Evolutionary conservation across 2,797 vertebrate species (phyloP).

Genomic region (Kryptopterus vitreolus): DNA sequence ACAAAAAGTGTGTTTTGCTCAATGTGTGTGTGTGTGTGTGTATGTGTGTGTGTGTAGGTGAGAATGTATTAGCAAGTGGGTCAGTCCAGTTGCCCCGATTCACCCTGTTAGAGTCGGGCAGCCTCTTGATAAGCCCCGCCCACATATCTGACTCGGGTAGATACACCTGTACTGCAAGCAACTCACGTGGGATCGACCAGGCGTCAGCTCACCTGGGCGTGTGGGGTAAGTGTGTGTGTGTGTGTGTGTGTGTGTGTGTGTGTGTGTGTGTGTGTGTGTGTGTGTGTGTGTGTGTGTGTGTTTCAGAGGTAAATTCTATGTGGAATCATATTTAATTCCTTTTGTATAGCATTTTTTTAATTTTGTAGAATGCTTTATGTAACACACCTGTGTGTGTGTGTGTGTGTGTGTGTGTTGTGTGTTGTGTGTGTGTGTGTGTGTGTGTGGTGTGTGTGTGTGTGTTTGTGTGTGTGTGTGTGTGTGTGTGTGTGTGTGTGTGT

Average conservation of each 20-base stretch:
- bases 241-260: conserved; percentile 26
- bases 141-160: conserved; percentile 88
- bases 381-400: too few species aligned
- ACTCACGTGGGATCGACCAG: conserved; percentile 92
- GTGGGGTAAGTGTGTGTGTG: conserved; percentile 81
- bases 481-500: too few species aligned
- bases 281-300: conserved; percentile 60
- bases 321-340: too few species aligned
- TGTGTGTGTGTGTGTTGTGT: too few species aligned
- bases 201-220: conserved; percentile 89
- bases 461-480: too few species aligned
- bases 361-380: too few species aligned
- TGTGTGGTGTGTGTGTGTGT: too few species aligned
- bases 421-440: too few species aligned
- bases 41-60: conserved; percentile 71
- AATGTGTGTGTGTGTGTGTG: conserved; percentile 21
- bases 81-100: conserved; percentile 93
- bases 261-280: conserved; percentile 15
- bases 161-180: conserved; percentile 94
- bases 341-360: too few species aligned
- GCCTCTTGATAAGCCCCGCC: conserved; percentile 89
- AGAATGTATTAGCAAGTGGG: conserved; percentile 90
- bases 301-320: not conserved
- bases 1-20: conserved; percentile 7
- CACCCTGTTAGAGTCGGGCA: conserved; percentile 93